phyloP scores from a whole-genome alignment of 2,797 vertebrate genomes.

The Acestrorhynchus altus region DNA sequence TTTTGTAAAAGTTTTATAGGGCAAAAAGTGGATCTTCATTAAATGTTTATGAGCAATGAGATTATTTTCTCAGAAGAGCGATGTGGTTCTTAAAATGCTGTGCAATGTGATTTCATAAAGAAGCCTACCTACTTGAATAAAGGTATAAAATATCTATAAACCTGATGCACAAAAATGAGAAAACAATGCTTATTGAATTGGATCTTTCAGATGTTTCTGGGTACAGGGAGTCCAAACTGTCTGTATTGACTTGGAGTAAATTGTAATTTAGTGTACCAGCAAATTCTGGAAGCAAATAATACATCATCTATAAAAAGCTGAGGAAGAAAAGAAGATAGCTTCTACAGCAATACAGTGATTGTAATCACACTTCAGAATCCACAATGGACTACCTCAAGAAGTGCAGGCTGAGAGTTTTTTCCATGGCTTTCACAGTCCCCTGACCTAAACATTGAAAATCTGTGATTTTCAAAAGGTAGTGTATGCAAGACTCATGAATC shows the following conservation, averaged over 20 bases:
- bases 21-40: neutral
- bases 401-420: too few species aligned
- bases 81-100: neutral
- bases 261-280: conserved; percentile 38
- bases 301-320: too few species aligned
- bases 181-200: conserved; percentile 74
- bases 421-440: too few species aligned
- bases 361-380: too few species aligned
- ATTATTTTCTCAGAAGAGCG: neutral
- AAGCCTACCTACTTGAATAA: conserved; percentile 65
- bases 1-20: neutral
- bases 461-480: too few species aligned
- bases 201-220: conserved; percentile 64
- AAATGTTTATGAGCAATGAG: neutral
- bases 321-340: too few species aligned
- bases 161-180: conserved; percentile 73
- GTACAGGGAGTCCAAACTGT: conserved; percentile 65
- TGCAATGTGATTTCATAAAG: conserved; percentile 2
- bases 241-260: conserved; percentile 63
- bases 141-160: conserved; percentile 64
- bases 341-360: too few species aligned
- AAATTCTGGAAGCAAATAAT: too few species aligned
- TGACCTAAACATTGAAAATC: too few species aligned
- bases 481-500: too few species aligned
- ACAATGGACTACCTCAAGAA: too few species aligned